A percentile compares a stretch with the other conserved stretches of the same genome.
These are phyloP conservation scores for Perca fluviatilis DNA, from an alignment of 2,113 vertebrate genomes.

Conservation along the genomic window DNA sequence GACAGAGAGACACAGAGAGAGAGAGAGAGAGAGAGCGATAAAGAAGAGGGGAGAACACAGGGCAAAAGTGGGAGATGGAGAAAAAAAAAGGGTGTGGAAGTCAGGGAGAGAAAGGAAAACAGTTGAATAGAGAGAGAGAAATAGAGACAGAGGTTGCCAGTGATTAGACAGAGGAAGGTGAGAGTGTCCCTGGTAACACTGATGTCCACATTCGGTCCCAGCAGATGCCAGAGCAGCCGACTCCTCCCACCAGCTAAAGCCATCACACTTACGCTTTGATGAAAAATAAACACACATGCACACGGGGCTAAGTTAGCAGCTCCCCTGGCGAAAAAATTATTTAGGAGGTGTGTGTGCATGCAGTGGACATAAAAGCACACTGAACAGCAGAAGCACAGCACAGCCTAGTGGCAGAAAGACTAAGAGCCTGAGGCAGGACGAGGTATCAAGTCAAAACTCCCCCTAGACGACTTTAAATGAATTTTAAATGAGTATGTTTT, in stretches of 20 bases:
- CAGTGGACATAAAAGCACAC: slow-evolving; percentile 12
- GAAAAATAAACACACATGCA: neutral
- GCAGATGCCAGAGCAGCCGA: neutral
- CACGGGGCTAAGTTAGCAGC: slow-evolving; percentile 43
- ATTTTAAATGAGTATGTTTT: neutral
- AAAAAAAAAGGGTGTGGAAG: neutral
- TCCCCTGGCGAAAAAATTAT: slow-evolving; percentile 57
- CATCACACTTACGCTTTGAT: slow-evolving; percentile 54
- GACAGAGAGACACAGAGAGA: slow-evolving; percentile 1
- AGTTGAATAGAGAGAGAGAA: too few relatives aligned
- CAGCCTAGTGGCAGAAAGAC: slow-evolving; percentile 70
- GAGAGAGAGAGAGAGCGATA: neutral
- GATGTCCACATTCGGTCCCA: slow-evolving; percentile 44
- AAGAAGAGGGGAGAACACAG: neutral
- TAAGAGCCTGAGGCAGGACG: neutral
- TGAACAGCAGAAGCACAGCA: slow-evolving; percentile 69
- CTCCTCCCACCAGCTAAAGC: slow-evolving; percentile 24
- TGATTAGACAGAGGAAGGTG: slow-evolving; percentile 22
- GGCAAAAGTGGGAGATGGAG: neutral
- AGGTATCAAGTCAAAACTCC: neutral
- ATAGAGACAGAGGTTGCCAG: neutral
- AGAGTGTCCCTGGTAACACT: slow-evolving; percentile 41
- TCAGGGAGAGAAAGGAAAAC: slow-evolving; percentile 11
- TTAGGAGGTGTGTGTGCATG: slow-evolving; percentile 41
- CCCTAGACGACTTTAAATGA: neutral